A percentile compares a stretch with the other conserved stretches of the same genome.
Evolutionary conservation across 2,113 vertebrate genomes (phyloP).

Genomic region (Isurus oxyrinchus): DNA sequence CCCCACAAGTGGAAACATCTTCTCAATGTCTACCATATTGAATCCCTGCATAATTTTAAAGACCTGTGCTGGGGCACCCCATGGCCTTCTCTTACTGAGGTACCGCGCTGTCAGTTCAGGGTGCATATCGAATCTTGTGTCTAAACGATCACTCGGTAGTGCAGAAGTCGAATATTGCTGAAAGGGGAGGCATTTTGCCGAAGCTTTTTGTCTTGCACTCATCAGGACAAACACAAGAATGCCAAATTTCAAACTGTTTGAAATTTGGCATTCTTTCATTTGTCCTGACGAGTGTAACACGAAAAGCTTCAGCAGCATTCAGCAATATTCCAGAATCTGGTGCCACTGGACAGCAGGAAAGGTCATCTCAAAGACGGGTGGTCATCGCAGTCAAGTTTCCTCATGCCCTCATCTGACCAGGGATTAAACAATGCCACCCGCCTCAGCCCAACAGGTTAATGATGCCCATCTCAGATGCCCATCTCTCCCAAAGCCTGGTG

Average conservation of each 20-base stretch:
- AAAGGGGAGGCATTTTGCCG: too few species aligned
- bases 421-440: not conserved
- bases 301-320: too few species aligned
- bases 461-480: not conserved
- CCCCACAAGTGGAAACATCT: not conserved
- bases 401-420: not conserved
- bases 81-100: not conserved
- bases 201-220: too few species aligned
- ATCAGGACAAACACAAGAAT: too few species aligned
- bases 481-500: not conserved
- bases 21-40: not conserved
- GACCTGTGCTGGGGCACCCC: not conserved
- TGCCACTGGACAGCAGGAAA: not conserved
- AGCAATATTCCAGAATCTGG: not conserved
- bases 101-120: not conserved
- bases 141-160: too few species aligned
- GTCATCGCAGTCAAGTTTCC: not conserved
- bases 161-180: too few species aligned
- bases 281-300: too few species aligned
- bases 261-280: too few species aligned
- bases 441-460: not conserved
- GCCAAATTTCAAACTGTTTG: too few species aligned
- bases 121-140: not conserved
- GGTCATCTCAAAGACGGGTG: not conserved
- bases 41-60: not conserved